Evolutionary conservation across 2,797 vertebrate genomes (phyloP).

Genomic region (Melanotaenia maccullochi): DNA sequence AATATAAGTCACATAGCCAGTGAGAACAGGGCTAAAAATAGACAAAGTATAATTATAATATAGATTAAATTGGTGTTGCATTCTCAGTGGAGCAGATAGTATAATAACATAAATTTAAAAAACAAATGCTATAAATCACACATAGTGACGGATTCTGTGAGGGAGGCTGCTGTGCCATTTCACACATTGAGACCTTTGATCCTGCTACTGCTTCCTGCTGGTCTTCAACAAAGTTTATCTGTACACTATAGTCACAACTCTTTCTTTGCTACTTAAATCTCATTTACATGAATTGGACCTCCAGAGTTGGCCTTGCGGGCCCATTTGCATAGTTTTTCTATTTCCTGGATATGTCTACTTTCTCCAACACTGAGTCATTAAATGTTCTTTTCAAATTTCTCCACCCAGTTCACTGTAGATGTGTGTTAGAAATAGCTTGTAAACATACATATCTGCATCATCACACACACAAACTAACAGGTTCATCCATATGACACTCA

Average conservation of each 20-base stretch:
- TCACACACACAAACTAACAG: not conserved
- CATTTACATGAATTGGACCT: conserved; percentile 3
- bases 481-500: not conserved
- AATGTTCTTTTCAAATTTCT: not conserved
- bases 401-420: not conserved
- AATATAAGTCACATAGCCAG: no score
- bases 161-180: no score
- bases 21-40: no score
- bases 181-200: no score
- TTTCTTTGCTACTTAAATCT: conserved; percentile 7
- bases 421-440: not conserved
- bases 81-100: not conserved
- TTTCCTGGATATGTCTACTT: not conserved
- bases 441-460: not conserved
- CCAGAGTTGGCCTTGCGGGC: not conserved
- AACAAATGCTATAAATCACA: conserved; percentile 4
- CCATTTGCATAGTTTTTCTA: conserved; percentile 17
- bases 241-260: conserved; percentile 3
- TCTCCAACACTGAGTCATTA: not conserved
- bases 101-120: conserved; percentile 6
- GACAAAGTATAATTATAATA: not conserved
- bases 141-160: not conserved
- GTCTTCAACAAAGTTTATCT: conserved; percentile 25
- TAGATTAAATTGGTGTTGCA: not conserved
- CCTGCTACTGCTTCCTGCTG: conserved; percentile 7